phyloP scores from a whole-genome alignment of 2,888 invertebrate species.

The Helobdella robusta region DNA sequence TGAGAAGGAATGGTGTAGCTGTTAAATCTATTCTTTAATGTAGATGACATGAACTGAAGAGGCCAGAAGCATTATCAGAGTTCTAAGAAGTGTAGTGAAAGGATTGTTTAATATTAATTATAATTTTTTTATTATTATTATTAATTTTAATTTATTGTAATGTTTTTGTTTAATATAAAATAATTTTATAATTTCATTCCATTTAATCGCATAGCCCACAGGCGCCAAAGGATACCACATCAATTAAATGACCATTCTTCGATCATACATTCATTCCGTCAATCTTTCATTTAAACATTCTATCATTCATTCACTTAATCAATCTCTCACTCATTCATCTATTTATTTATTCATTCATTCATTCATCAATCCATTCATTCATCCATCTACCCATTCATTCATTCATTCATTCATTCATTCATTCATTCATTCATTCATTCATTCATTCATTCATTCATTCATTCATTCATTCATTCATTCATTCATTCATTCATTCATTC shows the following conservation, averaged over 20 bases:
- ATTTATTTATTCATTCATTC: too few relatives aligned
- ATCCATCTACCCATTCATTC: too few relatives aligned
- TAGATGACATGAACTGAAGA: too few relatives aligned
- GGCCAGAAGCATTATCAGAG: too few relatives aligned
- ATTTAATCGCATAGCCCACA: background rate
- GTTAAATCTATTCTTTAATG: too few relatives aligned
- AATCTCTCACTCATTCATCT: too few relatives aligned
- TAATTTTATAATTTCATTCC: background rate
- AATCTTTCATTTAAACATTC: background rate
- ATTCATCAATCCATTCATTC: too few relatives aligned
- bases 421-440: background rate
- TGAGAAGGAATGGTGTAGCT: too few relatives aligned
- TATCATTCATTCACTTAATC: too few relatives aligned
- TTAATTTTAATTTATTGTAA: background rate
- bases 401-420: background rate
- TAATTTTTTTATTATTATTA: background rate
- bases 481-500: constrained; percentile 14
- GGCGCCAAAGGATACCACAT: background rate
- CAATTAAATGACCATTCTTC: background rate
- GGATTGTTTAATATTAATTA: background rate
- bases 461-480: background rate
- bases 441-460: background rate
- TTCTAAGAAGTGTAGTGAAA: too few relatives aligned
- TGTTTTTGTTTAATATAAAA: background rate
- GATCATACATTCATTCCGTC: background rate